Evolutionary conservation across 2,113 vertebrate genomes (phyloP).

Genomic region (Laticauda laticaudata): DNA sequence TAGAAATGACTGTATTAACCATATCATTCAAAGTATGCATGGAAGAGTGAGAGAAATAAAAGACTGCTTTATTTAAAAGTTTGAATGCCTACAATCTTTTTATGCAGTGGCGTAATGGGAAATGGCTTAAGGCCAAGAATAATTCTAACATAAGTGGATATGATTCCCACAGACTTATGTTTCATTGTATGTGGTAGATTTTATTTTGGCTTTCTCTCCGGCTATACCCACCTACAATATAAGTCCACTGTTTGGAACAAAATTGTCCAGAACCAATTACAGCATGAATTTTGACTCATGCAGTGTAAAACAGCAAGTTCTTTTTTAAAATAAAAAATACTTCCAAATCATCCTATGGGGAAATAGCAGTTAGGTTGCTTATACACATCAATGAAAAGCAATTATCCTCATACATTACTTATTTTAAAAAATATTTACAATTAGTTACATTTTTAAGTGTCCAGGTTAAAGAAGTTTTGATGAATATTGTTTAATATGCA

Average conservation of each 20-base stretch:
- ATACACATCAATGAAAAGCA: background rate
- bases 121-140: conserved; percentile 38
- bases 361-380: background rate
- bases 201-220: background rate
- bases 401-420: background rate
- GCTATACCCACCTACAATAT: background rate
- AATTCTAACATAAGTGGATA: background rate
- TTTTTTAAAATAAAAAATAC: background rate
- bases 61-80: conserved; percentile 31
- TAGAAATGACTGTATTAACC: background rate
- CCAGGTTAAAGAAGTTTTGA: background rate
- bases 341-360: background rate
- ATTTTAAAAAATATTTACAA: background rate
- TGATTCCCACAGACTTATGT: background rate
- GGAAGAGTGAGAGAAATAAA: background rate
- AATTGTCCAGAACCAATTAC: rapidly evolving
- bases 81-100: conserved; percentile 12
- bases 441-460: background rate
- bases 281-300: background rate
- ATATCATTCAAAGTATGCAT: rapidly evolving
- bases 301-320: background rate
- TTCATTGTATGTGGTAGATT: background rate
- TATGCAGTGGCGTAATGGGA: conserved; percentile 33
- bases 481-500: background rate
- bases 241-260: background rate